Percentiles rank a stretch among this genome's conserved stretches.
Conservation (phyloP, 2,888 invertebrate genomes). For the Eupithecia dodoneata region DNA sequence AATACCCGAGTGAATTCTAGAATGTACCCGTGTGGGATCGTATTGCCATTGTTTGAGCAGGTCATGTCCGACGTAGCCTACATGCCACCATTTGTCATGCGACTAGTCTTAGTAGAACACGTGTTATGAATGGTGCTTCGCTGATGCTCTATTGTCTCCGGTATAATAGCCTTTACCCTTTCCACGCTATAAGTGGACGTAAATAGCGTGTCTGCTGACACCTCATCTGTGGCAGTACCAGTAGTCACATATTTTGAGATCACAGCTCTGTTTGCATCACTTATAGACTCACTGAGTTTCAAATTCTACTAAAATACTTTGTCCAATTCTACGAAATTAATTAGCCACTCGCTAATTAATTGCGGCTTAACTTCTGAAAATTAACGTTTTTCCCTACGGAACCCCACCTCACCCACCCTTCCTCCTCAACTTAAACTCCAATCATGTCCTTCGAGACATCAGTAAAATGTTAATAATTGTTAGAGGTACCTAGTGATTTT, state of each 20-base stretch:
- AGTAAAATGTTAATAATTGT: slow-evolving; percentile 10
- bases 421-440: slow-evolving; percentile 11
- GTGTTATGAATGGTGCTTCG: slow-evolving; percentile 58
- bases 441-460: slow-evolving; percentile 8
- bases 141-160: slow-evolving; percentile 60
- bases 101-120: slow-evolving; percentile 51
- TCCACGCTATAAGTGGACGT: slow-evolving; percentile 53
- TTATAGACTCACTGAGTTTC: neutral
- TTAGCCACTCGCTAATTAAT: too few species aligned
- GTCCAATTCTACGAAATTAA: too few species aligned
- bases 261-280: neutral
- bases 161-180: slow-evolving; percentile 57
- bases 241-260: neutral
- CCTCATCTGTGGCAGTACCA: neutral
- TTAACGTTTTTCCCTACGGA: slow-evolving; percentile 9
- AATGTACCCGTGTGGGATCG: slow-evolving; percentile 21
- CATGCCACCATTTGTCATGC: slow-evolving; percentile 67
- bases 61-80: slow-evolving; percentile 56
- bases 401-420: too few species aligned
- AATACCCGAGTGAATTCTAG: slow-evolving; percentile 19
- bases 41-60: slow-evolving; percentile 54
- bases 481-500: neutral
- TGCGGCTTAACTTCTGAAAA: slow-evolving; percentile 5
- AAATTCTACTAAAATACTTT: too few species aligned
- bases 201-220: neutral